A percentile compares a stretch with the other conserved stretches of the same genome.
Conservation (phyloP, 2,113 vertebrate species). For the Lagopus leucura region DNA sequence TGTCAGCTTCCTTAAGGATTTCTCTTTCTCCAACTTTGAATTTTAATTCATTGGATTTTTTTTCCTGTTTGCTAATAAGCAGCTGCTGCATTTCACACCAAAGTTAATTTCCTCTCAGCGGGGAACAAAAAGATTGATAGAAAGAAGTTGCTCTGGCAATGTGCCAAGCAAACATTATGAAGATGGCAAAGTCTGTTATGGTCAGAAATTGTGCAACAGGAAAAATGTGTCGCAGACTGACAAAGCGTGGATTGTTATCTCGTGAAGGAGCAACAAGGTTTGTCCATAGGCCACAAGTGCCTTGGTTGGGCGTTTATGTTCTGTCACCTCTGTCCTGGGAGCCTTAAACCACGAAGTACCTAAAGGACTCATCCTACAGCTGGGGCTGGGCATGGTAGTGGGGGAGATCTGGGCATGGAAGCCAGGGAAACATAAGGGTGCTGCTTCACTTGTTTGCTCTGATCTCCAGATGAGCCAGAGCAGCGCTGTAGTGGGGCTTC, state of each 20-base stretch:
- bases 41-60: neutral
- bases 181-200: neutral
- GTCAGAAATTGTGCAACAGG: neutral
- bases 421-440: neutral
- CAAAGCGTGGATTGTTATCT: neutral
- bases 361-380: neutral
- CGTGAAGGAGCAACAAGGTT: neutral
- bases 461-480: neutral
- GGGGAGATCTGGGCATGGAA: neutral
- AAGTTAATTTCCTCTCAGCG: neutral
- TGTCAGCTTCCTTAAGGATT: neutral
- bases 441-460: fast-evolving
- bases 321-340: neutral
- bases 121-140: neutral
- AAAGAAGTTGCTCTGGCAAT: neutral
- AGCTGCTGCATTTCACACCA: neutral
- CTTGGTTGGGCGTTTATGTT: neutral
- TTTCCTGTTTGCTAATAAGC: neutral
- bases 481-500: neutral
- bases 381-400: neutral
- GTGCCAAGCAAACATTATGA: neutral
- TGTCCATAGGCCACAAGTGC: neutral
- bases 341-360: neutral
- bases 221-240: neutral
- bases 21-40: neutral